Conservation (phyloP, 1,140 invertebrate species). For the Harlomillsia oculata region DNA sequence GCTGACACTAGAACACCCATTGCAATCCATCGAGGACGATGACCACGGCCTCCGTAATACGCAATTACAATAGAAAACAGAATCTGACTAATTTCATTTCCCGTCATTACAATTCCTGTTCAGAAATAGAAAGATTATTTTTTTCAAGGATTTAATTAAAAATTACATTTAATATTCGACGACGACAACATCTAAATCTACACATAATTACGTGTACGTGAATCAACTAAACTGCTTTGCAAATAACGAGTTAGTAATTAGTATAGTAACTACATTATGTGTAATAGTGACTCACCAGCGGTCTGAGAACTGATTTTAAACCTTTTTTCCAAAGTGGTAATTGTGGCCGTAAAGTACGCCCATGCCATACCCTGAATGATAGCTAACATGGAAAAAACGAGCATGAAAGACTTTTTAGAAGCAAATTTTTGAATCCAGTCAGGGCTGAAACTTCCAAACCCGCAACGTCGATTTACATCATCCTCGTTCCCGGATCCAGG, state of each 20-base stretch:
- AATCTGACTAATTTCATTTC: slow-evolving; percentile 62
- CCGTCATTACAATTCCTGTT: slow-evolving; percentile 55
- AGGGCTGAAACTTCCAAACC: slow-evolving; percentile 58
- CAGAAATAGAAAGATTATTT: background rate
- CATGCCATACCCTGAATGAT: slow-evolving; percentile 88
- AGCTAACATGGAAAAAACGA: slow-evolving; percentile 58
- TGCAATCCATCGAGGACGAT: slow-evolving; percentile 43
- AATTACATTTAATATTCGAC: too few relatives aligned
- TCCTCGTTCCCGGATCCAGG: slow-evolving; percentile 17
- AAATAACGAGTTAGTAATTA: too few relatives aligned
- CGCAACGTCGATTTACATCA: slow-evolving; percentile 51
- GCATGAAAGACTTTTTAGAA: slow-evolving; percentile 78
- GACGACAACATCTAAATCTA: too few relatives aligned
- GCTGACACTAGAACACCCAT: slow-evolving; percentile 38
- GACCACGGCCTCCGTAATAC: slow-evolving; percentile 50
- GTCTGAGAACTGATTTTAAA: slow-evolving; percentile 93
- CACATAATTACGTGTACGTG: too few relatives aligned
- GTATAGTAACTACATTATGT: background rate
- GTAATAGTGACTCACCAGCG: slow-evolving; percentile 50
- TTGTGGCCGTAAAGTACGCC: slow-evolving; percentile 90
- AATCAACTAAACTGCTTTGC: too few relatives aligned
- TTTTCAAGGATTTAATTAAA: background rate
- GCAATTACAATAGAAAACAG: slow-evolving; percentile 49
- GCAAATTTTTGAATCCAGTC: slow-evolving; percentile 64
- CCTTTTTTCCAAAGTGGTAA: slow-evolving; percentile 92